phyloP scores from a whole-genome alignment of 1,140 invertebrate genomes.

The Leptinotarsa undecemlineata region DNA sequence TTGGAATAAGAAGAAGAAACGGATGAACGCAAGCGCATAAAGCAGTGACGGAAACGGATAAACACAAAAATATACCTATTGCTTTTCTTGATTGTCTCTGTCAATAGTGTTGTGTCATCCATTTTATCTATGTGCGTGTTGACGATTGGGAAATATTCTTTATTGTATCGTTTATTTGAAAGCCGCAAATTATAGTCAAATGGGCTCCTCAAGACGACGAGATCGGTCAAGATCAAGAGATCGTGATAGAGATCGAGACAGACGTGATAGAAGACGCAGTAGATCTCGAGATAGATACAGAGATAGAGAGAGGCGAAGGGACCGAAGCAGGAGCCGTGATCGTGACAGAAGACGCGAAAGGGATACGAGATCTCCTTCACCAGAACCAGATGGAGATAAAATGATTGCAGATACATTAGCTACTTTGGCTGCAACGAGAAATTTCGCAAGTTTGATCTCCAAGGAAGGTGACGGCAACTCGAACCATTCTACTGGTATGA shows the following conservation, averaged over 20 bases:
- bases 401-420: constrained; percentile 55
- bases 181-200: not conserved
- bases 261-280: constrained; percentile 50
- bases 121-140: too few species aligned
- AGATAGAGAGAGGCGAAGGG: constrained; percentile 60
- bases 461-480: constrained; percentile 56
- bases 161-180: too few species aligned
- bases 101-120: too few species aligned
- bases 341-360: constrained; percentile 57
- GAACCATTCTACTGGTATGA: constrained; percentile 45
- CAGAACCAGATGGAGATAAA: constrained; percentile 52
- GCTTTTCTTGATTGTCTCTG: too few species aligned
- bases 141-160: too few species aligned
- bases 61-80: too few species aligned
- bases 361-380: constrained; percentile 58
- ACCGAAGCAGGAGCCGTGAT: constrained; percentile 54
- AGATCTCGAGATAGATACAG: constrained; percentile 59
- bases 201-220: constrained; percentile 46
- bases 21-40: too few species aligned
- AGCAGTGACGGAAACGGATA: too few species aligned
- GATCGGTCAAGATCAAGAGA: constrained; percentile 55
- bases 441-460: constrained; percentile 56
- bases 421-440: constrained; percentile 57
- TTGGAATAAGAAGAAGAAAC: too few species aligned
- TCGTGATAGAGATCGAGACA: constrained; percentile 52